phyloP scores from a whole-genome alignment of 2,888 invertebrate species.

The Archips xylosteana region DNA sequence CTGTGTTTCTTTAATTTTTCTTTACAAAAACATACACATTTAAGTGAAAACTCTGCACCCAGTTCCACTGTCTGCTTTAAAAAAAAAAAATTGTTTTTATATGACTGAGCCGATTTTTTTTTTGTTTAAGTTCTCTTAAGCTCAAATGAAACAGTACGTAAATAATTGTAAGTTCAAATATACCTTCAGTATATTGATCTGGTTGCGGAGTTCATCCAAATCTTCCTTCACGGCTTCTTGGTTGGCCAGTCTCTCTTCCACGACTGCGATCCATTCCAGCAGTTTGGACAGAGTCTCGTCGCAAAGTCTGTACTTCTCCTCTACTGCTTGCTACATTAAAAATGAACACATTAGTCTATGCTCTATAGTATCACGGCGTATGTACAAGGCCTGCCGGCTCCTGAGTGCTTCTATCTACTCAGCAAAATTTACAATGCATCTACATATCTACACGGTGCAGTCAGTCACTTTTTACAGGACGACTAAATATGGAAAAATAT shows the following conservation, averaged over 20 bases:
- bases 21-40: no score
- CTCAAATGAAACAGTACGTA: no score
- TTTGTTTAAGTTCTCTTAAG: no score
- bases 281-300: slow-evolving; percentile 94
- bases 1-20: no score
- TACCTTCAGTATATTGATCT: slow-evolving; percentile 95
- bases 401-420: slow-evolving; percentile 53
- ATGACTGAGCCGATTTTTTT: no score
- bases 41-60: no score
- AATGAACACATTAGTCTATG: slow-evolving; percentile 53
- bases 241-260: slow-evolving; percentile 93
- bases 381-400: slow-evolving; percentile 48
- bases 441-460: slow-evolving; percentile 61
- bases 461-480: slow-evolving; percentile 45
- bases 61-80: no score
- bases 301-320: slow-evolving; percentile 96
- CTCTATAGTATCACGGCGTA: slow-evolving; percentile 37
- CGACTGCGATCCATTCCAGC: slow-evolving; percentile 93
- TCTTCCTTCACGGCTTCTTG: slow-evolving; percentile 95
- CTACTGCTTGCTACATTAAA: slow-evolving; percentile 94
- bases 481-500: slow-evolving; percentile 42
- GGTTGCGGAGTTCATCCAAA: slow-evolving; percentile 93
- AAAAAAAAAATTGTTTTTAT: no score
- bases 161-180: neutral
- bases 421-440: slow-evolving; percentile 56